Base-by-base conservation (phyloP, 2,797 vertebrate genomes). In the Hipposideros larvatus region DNA sequence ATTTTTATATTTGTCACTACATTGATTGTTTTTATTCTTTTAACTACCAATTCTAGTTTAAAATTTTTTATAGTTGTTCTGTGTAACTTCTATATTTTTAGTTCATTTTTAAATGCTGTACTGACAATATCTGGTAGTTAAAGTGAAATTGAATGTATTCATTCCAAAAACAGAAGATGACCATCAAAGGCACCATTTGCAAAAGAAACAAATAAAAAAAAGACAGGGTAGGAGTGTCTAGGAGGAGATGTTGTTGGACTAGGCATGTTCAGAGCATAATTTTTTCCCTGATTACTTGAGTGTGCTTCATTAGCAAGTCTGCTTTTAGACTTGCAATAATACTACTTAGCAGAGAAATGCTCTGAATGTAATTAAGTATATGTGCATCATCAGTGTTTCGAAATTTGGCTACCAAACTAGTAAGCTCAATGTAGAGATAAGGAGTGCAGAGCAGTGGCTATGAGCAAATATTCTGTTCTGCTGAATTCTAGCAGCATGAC, bases 1-100 rank as follows among this genome's bases (percentile, higher is more conserved):
- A 74, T 57, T 92, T 96, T 92, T 79, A 59, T 75, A 24, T 75
- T 65, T 91, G 21, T 48, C 16, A 85, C 77, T 80, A 75, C 93
- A 86, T 80, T 5, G 0, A 57, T 86, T 86, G 24, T 77, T 65
- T 55, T 87, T 95, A 94, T 41, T 80, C 14, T 84, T 96, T 87
- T 87, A 65, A 77, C n/a, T 93, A 43, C 41, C 19, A 80, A 53
- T 73, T 83, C 31, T 70, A 61, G 5, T 55, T 4, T 63, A 71
- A 48, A 78, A 28, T 74, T 71, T 71, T 84, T 57, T 41, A 1
- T 43, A 34, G 22, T 75, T 86, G 37, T 83, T 95, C 46, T 55
- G 51, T 11, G 53, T 61, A 66, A 55, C 59, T 71, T 84, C 7
- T 51, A n/a, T 34, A 46, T 46, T 89, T 89, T 88, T 88, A 31